phyloP scores from a whole-genome alignment of 2,888 invertebrate genomes.

The Creontiades dilutus region DNA sequence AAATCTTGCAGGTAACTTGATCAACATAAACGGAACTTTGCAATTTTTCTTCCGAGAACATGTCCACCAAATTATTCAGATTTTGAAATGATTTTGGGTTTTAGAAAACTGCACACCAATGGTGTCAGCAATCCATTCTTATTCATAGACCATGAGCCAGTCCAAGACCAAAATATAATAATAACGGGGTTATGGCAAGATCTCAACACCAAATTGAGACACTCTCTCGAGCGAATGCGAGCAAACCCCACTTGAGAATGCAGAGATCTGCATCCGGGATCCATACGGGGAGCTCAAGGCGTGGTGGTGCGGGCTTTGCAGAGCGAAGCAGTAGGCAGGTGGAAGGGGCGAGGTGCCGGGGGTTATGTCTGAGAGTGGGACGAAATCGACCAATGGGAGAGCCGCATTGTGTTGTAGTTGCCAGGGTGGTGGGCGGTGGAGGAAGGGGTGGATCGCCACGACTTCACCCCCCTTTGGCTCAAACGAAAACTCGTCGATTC shows the following conservation, averaged over 20 bases:
- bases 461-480: neutral
- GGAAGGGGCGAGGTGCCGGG: neutral
- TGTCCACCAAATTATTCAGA: too few species aligned
- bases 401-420: slow-evolving; percentile 39
- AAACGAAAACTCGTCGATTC: neutral
- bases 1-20: too few species aligned
- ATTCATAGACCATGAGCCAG: too few species aligned
- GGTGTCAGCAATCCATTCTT: too few species aligned
- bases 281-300: neutral
- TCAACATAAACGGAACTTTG: too few species aligned
- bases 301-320: slow-evolving; percentile 24
- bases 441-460: slow-evolving; percentile 11
- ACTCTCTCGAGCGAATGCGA: neutral
- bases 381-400: slow-evolving; percentile 28
- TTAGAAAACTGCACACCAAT: too few species aligned
- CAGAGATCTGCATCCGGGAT: slow-evolving; percentile 5
- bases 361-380: neutral
- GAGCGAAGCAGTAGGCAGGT: neutral
- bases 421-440: neutral
- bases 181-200: too few species aligned
- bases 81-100: too few species aligned
- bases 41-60: too few species aligned
- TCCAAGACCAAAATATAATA: too few species aligned
- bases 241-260: neutral
- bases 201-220: too few species aligned